Evolutionary conservation across 2,888 invertebrate species (phyloP).

Genomic region (Apamea monoglypha): DNA sequence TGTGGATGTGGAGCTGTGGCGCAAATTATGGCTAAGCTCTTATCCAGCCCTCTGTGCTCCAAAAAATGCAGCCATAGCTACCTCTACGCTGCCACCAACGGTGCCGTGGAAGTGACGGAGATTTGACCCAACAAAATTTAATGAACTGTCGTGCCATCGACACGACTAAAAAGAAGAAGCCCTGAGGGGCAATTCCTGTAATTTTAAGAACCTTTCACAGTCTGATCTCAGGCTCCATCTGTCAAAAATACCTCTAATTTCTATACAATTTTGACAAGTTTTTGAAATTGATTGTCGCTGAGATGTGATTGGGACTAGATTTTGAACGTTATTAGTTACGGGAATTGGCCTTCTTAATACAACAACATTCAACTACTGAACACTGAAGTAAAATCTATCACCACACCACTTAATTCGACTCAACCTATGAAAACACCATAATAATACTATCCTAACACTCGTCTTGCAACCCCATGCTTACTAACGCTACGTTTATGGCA

Average conservation of each 20-base stretch:
- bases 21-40: not conserved
- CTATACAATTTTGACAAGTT: too few species aligned
- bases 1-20: not conserved
- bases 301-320: too few species aligned
- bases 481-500: slow-evolving; percentile 65
- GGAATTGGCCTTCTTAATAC: not conserved
- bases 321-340: too few species aligned
- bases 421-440: slow-evolving; percentile 35
- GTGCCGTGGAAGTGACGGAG: not conserved
- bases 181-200: too few species aligned
- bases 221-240: too few species aligned
- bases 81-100: not conserved
- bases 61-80: not conserved
- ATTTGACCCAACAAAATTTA: not conserved
- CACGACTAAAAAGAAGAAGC: not conserved
- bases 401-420: not conserved
- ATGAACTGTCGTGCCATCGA: not conserved
- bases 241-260: too few species aligned
- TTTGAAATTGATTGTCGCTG: too few species aligned
- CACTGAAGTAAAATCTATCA: slow-evolving; percentile 29
- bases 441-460: slow-evolving; percentile 38
- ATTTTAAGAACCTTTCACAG: too few species aligned
- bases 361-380: not conserved
- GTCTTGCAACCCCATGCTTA: slow-evolving; percentile 60
- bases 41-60: not conserved